Evolutionary conservation across 1,140 invertebrate species (phyloP), one percentile per base, ranked within the genome.

Genomic region (Drosophila ironensis): DNA sequence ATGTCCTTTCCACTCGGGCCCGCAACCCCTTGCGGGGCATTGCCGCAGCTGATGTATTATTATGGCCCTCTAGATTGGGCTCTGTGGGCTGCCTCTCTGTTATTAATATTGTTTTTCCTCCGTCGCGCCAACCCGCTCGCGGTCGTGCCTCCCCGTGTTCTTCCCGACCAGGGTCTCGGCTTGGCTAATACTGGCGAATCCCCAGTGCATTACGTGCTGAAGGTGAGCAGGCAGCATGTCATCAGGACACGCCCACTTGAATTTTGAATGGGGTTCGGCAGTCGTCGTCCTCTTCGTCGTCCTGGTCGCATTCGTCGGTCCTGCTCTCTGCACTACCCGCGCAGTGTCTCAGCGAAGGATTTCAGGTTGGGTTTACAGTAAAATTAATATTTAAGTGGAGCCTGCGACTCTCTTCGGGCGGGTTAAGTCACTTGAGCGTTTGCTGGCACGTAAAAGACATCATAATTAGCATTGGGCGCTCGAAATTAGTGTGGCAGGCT

Each of bases 391-490:
- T 80, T 52, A 74, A 84, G 78, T 86, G 78, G 60, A 69, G 66
- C 60, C 60, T 63, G 60, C 60, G 60, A 64, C 60, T 64, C 47
- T 22, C 42, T 35, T 12, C 12, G 19, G 22, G 35, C 52, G 40
- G 60, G 59, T 56, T 44, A 73, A 80, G 64, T 84, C 74, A 72
- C 78, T 84, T 86, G 70, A 78, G 72, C 78, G 74, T 74, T 86
- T 84, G 74, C 72, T 84, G 80, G 74, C 80, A 84, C 80, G 80
- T 84, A 84, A 84, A 84, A 84, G 80, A 84, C 80, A 86, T 86
- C 80, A 86, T 86, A 86, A 86, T 86, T 86, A 86, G 80, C 78
- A 72, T 59, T 78, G 71, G 56, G 52, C 51, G 66, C 66, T 68
- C 50, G 45, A 69, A 77, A 82, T 78, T 82, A 77, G 77, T 61